Percentiles rank a stretch among this genome's conserved stretches.
Evolutionary conservation across 2,113 vertebrate species (phyloP).

Genomic region (Cochlearius cochlearius): DNA sequence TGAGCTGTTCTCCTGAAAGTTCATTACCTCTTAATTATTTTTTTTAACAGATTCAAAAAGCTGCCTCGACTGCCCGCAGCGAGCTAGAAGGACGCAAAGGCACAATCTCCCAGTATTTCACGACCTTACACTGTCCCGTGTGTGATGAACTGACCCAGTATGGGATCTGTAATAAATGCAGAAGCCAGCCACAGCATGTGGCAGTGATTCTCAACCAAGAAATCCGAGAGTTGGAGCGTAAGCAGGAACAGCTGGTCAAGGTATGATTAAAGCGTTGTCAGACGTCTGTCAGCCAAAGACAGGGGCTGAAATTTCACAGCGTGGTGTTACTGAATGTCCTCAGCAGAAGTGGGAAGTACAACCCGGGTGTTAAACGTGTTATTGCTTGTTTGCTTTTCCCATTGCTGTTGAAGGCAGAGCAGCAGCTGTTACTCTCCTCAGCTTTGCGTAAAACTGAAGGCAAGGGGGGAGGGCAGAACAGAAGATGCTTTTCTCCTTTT

Average conservation of each 20-base stretch:
- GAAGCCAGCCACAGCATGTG: slow-evolving; percentile 89
- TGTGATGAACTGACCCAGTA: slow-evolving; percentile 94
- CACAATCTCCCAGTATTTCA: slow-evolving; percentile 98
- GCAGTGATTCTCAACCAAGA: slow-evolving; percentile 89
- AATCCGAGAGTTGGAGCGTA: slow-evolving; percentile 85
- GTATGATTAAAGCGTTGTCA: slow-evolving; percentile 64
- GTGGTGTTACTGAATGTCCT: neutral
- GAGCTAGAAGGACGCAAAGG: slow-evolving; percentile 85
- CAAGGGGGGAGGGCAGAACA: neutral
- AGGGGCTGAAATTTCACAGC: neutral
- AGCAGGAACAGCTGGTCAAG: slow-evolving; percentile 91
- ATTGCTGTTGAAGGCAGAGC: neutral
- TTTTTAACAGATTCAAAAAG: slow-evolving; percentile 86
- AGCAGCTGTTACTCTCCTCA: neutral
- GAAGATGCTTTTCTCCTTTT: neutral
- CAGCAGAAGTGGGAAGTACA: neutral
- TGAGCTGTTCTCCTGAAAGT: neutral
- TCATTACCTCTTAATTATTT: neutral
- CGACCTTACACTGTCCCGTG: slow-evolving; percentile 93
- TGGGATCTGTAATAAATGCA: slow-evolving; percentile 89
- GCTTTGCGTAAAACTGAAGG: neutral
- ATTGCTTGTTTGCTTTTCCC: neutral
- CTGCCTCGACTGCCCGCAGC: slow-evolving; percentile 68
- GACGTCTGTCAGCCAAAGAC: neutral
- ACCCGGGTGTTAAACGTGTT: fast-evolving